These are phyloP conservation scores for Mustelus asterias DNA, from an alignment of 2,113 vertebrate species.

Conservation along the genomic window DNA sequence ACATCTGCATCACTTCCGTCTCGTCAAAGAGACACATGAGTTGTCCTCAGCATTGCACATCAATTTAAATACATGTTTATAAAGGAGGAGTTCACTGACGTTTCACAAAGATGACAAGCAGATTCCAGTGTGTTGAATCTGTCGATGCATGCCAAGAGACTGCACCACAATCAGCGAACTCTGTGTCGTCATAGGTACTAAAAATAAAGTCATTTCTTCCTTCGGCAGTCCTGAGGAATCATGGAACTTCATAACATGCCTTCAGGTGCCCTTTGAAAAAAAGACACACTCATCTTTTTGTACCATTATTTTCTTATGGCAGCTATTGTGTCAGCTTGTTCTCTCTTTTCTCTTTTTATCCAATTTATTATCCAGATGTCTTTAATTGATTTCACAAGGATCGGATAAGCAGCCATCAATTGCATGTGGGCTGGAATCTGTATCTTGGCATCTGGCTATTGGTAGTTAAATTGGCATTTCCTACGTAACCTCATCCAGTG, in stretches of 20 bases:
- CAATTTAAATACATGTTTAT: background rate
- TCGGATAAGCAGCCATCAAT: background rate
- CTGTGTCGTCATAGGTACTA: background rate
- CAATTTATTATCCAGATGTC: background rate
- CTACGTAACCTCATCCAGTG: background rate
- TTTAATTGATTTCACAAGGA: background rate
- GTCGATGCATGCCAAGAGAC: background rate
- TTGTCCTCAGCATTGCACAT: background rate
- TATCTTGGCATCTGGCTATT: too few species aligned
- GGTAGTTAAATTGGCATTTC: background rate
- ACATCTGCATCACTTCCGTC: background rate
- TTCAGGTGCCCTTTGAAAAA: background rate
- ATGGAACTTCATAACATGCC: background rate
- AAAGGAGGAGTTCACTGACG: background rate
- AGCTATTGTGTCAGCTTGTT: background rate
- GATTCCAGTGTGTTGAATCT: background rate
- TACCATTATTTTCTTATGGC: background rate
- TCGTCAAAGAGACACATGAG: background rate
- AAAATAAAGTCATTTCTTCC: background rate
- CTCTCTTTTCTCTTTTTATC: background rate
- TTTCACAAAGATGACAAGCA: background rate
- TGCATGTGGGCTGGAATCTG: background rate
- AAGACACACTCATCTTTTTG: background rate
- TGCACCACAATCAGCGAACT: background rate
- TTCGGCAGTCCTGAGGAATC: background rate